A percentile compares a stretch with the other conserved stretches of the same genome.
Conservation (phyloP, 2,113 vertebrate genomes). For the Zosterops hypoxanthus region DNA sequence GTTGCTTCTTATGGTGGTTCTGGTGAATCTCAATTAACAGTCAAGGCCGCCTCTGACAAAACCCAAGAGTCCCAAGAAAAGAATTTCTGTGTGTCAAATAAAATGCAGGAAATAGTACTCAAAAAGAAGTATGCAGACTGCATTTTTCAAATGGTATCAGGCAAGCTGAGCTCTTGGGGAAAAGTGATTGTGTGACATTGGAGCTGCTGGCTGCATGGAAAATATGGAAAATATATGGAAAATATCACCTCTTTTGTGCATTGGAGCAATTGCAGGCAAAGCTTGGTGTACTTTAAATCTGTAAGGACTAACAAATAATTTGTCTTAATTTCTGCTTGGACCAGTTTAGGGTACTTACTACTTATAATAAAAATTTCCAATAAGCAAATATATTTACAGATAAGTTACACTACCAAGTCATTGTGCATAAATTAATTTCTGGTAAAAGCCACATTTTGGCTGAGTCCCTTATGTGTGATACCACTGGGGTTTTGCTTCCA, state of each 20-base stretch:
- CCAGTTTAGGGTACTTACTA: not conserved
- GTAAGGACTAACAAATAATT: not conserved
- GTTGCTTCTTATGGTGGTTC: not conserved
- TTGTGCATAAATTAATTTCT: not conserved
- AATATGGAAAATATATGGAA: not conserved
- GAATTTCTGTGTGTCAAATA: not conserved
- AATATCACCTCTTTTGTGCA: fast-evolving
- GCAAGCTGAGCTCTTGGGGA: not conserved
- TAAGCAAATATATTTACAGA: not conserved
- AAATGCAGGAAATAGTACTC: not conserved
- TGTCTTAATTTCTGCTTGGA: not conserved
- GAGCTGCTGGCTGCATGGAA: not conserved
- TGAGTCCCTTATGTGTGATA: too few species aligned
- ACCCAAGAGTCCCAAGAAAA: not conserved
- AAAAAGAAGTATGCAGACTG: not conserved
- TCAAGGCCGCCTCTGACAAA: not conserved
- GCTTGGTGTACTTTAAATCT: not conserved
- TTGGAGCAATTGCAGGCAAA: not conserved
- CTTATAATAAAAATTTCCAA: not conserved
- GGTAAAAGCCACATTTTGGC: not conserved
- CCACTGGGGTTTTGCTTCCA: not conserved
- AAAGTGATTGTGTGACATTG: not conserved
- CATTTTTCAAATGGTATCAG: not conserved
- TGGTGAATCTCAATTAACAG: not conserved
- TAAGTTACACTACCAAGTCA: fast-evolving